Conservation (phyloP, 2,797 vertebrate species). For the Coregonus suidteri region DNA sequence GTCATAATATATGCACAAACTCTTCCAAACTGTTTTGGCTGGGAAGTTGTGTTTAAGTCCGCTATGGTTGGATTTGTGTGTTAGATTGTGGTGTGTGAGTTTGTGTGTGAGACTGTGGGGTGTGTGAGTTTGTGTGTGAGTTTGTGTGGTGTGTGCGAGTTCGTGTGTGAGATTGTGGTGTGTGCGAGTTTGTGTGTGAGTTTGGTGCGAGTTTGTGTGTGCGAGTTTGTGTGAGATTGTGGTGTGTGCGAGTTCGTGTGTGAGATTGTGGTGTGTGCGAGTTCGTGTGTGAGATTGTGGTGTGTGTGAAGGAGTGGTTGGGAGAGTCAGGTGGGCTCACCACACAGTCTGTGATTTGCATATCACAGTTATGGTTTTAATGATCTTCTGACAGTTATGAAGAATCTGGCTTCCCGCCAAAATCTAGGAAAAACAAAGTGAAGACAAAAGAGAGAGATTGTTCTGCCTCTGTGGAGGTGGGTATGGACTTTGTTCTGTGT, state of each 20-base stretch:
- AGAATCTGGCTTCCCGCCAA: slow-evolving; percentile 47
- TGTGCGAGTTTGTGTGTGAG: not conserved
- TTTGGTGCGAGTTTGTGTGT: too few relatives aligned
- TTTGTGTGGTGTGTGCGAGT: not conserved
- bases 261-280: slow-evolving; percentile 2
- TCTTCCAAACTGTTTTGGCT: too few relatives aligned
- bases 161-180: not conserved
- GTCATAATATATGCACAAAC: too few relatives aligned
- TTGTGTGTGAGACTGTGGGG: not conserved
- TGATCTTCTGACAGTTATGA: slow-evolving; percentile 46
- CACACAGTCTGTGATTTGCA: slow-evolving; percentile 64
- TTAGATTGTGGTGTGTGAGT: not conserved
- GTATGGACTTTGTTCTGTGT: slow-evolving; percentile 63
- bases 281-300: not conserved
- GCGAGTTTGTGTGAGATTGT: not conserved
- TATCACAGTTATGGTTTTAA: slow-evolving; percentile 46
- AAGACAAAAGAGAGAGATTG: slow-evolving; percentile 8
- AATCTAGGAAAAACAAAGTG: slow-evolving; percentile 51
- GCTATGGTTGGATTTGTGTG: too few relatives aligned
- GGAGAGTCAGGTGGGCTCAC: slow-evolving; percentile 39
- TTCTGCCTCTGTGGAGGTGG: slow-evolving; percentile 11
- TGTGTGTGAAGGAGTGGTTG: too few relatives aligned
- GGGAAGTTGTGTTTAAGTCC: too few relatives aligned
- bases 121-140: not conserved
- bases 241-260: not conserved